Base-by-base conservation (phyloP, 2,113 vertebrate genomes). In the Strigops habroptila region DNA sequence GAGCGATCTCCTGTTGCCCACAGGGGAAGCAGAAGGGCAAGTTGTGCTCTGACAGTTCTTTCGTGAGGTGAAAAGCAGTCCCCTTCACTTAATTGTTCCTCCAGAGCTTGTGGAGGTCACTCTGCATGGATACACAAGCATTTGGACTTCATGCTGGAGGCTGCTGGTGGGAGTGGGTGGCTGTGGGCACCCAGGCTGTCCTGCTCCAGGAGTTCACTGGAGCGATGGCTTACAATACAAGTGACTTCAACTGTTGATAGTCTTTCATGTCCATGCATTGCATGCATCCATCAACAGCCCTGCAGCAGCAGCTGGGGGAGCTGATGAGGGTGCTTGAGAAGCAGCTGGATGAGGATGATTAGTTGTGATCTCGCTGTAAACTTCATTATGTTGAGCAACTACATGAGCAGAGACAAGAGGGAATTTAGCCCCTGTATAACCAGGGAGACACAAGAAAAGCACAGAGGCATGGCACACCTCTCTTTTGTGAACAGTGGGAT, bases 141-240 rank as follows among this genome's bases (percentile, higher is more conserved):
- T 18, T 6, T 30, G 37, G n/a, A 5, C 21, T 12, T 68, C 11
- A 3, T 17, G 9, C n/a, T 18, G 13, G 18, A 76, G 24, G 31
- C 2, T 73, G 7, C 27, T 22, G 0, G 30, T 28, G 31, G 9
- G 10, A 80, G 22, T 1, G 0, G 0, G 12, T 2, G 6, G 6
- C 62, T 39, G 18, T 4, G 2, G 9, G 12, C 8, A 41, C 18
- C 37, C 81, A 37, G 70, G 7, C 5, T 8, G n/a, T 88, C 22
- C 53, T 22, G 6, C 14, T 82, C 25, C 14, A 6, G 21, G 21
- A 14, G 1, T 4, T 85, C 27, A 7, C 3, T 15, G 28, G 2
- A 16, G 18, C 4, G 14, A 49, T 25, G 24, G 11, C 41, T 62
- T 60, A n/a, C 59, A 68, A 75, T 17, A 68, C 23, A 49, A 23